Conservation (phyloP, 1,140 invertebrate species). For the Apis florea region DNA sequence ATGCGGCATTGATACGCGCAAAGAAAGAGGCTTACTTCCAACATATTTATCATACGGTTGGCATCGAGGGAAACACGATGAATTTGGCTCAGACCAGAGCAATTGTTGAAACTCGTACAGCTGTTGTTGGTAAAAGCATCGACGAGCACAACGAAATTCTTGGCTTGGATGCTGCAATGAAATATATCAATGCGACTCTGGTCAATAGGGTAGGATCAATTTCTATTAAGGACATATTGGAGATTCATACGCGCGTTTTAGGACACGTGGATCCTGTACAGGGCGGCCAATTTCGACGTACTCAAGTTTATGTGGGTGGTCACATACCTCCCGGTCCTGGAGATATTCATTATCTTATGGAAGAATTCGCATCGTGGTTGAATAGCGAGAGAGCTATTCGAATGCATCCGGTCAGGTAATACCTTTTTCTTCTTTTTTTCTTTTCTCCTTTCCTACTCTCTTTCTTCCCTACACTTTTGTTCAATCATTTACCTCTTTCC, state of each 20-base stretch:
- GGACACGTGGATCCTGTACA: conserved; percentile 95
- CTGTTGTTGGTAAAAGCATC: conserved; percentile 96
- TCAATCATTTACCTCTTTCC: background rate
- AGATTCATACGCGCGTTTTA: conserved; percentile 95
- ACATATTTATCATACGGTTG: conserved; percentile 98
- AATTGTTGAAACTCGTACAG: conserved; percentile 95
- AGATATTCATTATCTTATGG: conserved; percentile 91
- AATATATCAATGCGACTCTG: conserved; percentile 96
- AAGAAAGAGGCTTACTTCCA: conserved; percentile 97
- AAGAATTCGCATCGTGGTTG: conserved; percentile 93
- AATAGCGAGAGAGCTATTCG: conserved; percentile 92
- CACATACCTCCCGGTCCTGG: conserved; percentile 93
- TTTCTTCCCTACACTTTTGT: background rate
- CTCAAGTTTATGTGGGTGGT: conserved; percentile 95
- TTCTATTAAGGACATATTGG: conserved; percentile 91
- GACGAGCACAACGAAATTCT: conserved; percentile 98
- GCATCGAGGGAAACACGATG: conserved; percentile 98
- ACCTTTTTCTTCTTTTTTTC: background rate
- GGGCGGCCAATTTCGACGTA: conserved; percentile 90
- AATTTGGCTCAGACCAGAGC: conserved; percentile 95
- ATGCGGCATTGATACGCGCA: conserved; percentile 89
- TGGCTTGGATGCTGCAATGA: conserved; percentile 96
- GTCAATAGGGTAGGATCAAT: conserved; percentile 83
- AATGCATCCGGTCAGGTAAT: conserved; percentile 92
- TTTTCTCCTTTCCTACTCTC: background rate